Conservation (phyloP, 1,140 invertebrate species). For the Eumaeus atala region DNA sequence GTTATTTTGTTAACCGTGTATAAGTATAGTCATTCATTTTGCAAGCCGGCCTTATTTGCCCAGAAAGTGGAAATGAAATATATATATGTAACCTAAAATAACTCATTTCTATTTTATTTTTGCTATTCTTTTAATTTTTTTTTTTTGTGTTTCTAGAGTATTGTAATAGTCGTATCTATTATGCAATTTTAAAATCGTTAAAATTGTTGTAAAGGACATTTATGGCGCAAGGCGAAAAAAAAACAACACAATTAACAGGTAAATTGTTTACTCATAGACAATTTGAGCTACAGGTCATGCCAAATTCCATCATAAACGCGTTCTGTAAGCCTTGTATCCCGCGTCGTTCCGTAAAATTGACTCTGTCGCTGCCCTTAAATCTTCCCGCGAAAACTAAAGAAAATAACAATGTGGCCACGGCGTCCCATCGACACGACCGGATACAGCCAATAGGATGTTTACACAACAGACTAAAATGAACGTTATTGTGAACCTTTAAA, state of each 20-base stretch:
- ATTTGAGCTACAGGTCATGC: conserved; percentile 63
- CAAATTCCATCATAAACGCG: conserved; percentile 57
- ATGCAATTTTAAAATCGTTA: too few relatives aligned
- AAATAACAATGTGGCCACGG: conserved; percentile 23
- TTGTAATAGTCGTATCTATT: too few relatives aligned
- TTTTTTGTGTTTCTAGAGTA: too few relatives aligned
- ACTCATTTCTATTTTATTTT: too few relatives aligned
- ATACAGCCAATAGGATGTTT: conserved; percentile 53
- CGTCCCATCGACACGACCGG: conserved; percentile 41
- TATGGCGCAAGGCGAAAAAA: conserved; percentile 41
- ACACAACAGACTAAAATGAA: conserved; percentile 38
- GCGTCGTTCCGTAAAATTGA: conserved; percentile 59
- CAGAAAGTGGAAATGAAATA: too few relatives aligned
- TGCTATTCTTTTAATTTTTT: too few relatives aligned
- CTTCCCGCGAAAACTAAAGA: conserved; percentile 49
- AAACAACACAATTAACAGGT: conserved; percentile 65
- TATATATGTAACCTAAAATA: too few relatives aligned
- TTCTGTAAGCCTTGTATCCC: conserved; percentile 27
- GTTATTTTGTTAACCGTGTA: too few relatives aligned
- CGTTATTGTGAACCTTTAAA: background rate
- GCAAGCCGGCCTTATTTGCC: too few relatives aligned
- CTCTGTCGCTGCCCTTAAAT: conserved; percentile 68
- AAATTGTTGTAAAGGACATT: conserved; percentile 45
- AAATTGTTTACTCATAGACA: conserved; percentile 63
- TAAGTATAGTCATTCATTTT: too few relatives aligned